phyloP scores from a whole-genome alignment of 1,140 invertebrate species.

The Chlorops oryzae region DNA sequence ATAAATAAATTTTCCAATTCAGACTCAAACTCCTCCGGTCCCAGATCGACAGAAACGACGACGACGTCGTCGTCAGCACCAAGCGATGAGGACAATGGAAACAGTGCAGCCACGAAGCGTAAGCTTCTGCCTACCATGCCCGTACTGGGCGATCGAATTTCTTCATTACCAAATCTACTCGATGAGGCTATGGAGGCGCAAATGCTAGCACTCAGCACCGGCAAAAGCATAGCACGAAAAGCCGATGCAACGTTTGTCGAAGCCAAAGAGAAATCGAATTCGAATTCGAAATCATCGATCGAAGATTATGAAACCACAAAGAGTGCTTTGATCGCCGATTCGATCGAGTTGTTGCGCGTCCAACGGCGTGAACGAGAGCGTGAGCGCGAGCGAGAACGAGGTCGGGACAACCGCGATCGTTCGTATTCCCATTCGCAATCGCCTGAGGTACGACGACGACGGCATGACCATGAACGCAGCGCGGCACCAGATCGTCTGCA shows the following conservation, averaged over 20 bases:
- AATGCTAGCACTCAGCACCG: neutral
- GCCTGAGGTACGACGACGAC: neutral
- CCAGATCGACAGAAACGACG: too few relatives aligned
- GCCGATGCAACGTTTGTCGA: too few relatives aligned
- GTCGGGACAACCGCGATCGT: constrained; percentile 26
- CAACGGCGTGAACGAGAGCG: constrained; percentile 29
- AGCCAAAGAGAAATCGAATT: too few relatives aligned
- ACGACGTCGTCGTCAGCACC: neutral
- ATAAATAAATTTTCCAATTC: too few relatives aligned
- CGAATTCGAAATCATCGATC: constrained; percentile 21
- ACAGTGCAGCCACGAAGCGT: neutral
- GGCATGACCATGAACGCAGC: constrained; percentile 25
- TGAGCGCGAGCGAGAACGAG: constrained; percentile 24
- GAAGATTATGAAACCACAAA: constrained; percentile 10
- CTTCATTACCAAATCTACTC: constrained; percentile 9
- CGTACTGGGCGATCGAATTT: constrained; percentile 8
- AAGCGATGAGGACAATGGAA: neutral
- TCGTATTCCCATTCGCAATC: constrained; percentile 16
- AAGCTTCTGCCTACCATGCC: constrained; percentile 1
- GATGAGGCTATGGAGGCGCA: constrained; percentile 11
- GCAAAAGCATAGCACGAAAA: constrained; percentile 3
- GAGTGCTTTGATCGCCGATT: constrained; percentile 28
- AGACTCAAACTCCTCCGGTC: too few relatives aligned
- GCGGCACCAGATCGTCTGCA: constrained; percentile 36
- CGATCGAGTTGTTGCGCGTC: constrained; percentile 32